Conservation (phyloP, 2,797 vertebrate species). For the Hapalemur alaotrensis region DNA sequence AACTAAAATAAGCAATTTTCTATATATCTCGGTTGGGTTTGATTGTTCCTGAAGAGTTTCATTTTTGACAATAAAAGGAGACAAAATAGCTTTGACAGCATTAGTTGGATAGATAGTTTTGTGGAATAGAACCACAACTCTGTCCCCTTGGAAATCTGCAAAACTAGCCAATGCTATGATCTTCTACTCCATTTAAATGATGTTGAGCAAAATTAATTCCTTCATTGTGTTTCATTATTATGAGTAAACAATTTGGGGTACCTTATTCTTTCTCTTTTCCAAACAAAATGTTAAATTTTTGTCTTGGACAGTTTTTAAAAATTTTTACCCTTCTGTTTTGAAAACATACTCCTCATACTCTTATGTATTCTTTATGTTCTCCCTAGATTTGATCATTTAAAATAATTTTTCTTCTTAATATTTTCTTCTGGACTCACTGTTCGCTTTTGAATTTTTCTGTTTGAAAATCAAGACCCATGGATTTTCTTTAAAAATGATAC, state of each 20-base stretch:
- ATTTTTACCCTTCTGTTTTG: background rate
- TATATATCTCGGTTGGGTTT: background rate
- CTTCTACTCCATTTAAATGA: background rate
- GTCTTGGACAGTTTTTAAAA: background rate
- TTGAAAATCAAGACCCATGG: background rate
- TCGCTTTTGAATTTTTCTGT: background rate
- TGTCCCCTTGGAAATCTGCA: background rate
- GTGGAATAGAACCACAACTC: background rate
- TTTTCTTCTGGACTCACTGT: background rate
- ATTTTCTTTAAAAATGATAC: background rate
- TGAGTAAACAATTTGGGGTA: background rate
- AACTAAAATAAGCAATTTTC: background rate
- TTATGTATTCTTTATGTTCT: background rate
- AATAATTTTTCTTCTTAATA: background rate
- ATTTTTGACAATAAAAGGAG: background rate
- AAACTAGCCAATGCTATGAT: background rate
- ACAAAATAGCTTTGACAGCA: background rate
- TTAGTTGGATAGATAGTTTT: background rate
- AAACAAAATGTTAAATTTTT: background rate
- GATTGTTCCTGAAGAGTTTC: background rate
- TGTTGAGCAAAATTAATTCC: background rate
- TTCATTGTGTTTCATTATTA: background rate
- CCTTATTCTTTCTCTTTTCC: background rate
- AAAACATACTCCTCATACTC: background rate
- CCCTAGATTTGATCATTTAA: background rate